These are phyloP conservation scores for Microcebus ravelobensis DNA, from an alignment of 2,113 vertebrate species.

Conservation along the genomic window DNA sequence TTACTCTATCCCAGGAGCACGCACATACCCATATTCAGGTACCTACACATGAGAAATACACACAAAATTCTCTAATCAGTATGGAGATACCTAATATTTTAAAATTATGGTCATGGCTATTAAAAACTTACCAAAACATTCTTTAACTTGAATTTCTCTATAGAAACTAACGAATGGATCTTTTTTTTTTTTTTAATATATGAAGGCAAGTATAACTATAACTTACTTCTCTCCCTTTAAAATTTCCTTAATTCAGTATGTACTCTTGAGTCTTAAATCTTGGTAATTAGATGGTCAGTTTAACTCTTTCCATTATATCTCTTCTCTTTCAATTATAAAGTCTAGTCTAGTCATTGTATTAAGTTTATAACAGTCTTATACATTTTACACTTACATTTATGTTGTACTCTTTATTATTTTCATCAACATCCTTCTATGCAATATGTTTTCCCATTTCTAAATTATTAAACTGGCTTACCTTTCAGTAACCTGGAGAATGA, in stretches of 20 bases:
- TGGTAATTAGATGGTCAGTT: background rate
- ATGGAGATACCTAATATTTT: background rate
- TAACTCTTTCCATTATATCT: background rate
- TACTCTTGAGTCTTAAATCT: background rate
- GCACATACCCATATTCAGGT: background rate
- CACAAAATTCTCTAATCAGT: background rate
- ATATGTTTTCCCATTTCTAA: background rate
- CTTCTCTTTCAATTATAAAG: background rate
- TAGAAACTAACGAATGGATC: background rate
- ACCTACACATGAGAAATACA: background rate
- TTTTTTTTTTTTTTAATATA: background rate
- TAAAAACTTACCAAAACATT: background rate
- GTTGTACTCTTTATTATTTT: background rate
- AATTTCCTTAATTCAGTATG: background rate
- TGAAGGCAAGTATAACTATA: background rate
- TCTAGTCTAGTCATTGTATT: background rate
- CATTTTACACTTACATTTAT: background rate
- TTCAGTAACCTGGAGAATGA: background rate
- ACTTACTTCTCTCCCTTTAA: background rate
- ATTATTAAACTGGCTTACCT: background rate
- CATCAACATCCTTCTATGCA: background rate
- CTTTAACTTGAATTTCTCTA: background rate
- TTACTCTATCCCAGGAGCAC: background rate
- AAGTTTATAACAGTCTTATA: background rate
- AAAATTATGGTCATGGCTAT: background rate